phyloP scores from a whole-genome alignment of 2,113 vertebrate genomes.

The Dunckerocampus dactyliophorus region DNA sequence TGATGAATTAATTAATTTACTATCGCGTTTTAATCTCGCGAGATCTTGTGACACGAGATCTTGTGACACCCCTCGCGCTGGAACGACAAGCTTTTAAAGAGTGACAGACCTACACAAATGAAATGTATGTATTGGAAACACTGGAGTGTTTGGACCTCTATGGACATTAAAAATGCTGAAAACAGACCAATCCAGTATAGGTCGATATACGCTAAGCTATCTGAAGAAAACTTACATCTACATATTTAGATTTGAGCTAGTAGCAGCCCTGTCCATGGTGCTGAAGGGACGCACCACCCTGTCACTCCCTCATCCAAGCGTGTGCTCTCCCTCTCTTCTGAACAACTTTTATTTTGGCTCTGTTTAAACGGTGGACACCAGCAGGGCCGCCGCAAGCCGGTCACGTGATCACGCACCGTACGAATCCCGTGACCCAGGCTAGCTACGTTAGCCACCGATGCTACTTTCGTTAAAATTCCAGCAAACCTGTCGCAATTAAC shows the following conservation, averaged over 20 bases:
- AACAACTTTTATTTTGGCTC: too few relatives aligned
- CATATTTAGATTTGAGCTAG: background rate
- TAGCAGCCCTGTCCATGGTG: slow-evolving; percentile 66
- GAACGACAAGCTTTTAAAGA: background rate
- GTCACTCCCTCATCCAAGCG: background rate
- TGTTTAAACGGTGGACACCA: background rate
- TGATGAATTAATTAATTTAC: too few relatives aligned
- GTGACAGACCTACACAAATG: background rate
- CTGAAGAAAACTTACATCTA: too few relatives aligned
- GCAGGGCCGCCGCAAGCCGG: slow-evolving; percentile 11
- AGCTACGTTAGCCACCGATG: slow-evolving; percentile 36
- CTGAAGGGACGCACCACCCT: slow-evolving; percentile 43
- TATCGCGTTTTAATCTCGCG: too few relatives aligned
- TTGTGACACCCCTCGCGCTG: background rate
- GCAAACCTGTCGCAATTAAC: slow-evolving; percentile 3
- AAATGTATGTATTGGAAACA: background rate
- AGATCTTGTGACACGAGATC: too few relatives aligned
- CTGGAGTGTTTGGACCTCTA: too few relatives aligned
- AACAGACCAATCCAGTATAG: too few relatives aligned
- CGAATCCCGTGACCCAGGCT: slow-evolving; percentile 27
- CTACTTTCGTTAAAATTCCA: slow-evolving; percentile 25
- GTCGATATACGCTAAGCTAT: background rate
- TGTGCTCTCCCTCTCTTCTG: too few relatives aligned
- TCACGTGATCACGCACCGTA: background rate
- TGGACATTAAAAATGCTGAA: background rate